Conservation (phyloP, 2,888 invertebrate species). For the Orchestes rusci region DNA sequence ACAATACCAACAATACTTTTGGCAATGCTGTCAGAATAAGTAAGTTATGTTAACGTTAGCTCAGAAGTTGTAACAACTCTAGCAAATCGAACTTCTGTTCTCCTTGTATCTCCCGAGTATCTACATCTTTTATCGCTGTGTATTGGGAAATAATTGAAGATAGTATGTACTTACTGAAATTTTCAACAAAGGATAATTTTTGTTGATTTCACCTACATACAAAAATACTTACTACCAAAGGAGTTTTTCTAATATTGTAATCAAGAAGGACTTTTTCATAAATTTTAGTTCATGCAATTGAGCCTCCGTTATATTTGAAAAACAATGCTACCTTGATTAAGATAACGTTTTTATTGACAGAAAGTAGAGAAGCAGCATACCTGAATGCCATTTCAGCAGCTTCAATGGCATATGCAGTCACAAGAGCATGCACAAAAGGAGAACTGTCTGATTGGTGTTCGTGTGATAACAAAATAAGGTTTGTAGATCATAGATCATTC, state of each 20-base stretch:
- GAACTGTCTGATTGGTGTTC: constrained; percentile 77
- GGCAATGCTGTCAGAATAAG: constrained; percentile 78
- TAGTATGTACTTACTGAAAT: too few species aligned
- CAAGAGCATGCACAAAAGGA: constrained; percentile 78
- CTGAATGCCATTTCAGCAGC: constrained; percentile 84
- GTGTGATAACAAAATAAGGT: constrained; percentile 59
- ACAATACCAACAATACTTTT: constrained; percentile 62
- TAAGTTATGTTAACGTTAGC: constrained; percentile 49
- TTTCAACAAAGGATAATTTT: too few species aligned
- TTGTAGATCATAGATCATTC: too few species aligned
- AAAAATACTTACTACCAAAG: too few species aligned
- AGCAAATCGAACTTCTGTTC: background rate
- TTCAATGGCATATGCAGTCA: constrained; percentile 82
- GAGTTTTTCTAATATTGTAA: too few species aligned
- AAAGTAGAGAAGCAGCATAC: constrained; percentile 84
- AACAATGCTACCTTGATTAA: too few species aligned
- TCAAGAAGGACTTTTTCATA: too few species aligned
- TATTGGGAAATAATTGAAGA: too few species aligned
- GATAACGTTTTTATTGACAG: too few species aligned
- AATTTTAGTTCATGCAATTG: background rate
- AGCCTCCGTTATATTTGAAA: background rate
- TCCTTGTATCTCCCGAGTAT: background rate
- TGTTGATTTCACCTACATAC: too few species aligned
- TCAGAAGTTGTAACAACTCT: background rate
- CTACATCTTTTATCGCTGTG: too few species aligned